Evolutionary conservation across 1,140 invertebrate genomes (phyloP), one percentile per base, ranked within the genome.

Genomic region (Aphidius gifuensis): DNA sequence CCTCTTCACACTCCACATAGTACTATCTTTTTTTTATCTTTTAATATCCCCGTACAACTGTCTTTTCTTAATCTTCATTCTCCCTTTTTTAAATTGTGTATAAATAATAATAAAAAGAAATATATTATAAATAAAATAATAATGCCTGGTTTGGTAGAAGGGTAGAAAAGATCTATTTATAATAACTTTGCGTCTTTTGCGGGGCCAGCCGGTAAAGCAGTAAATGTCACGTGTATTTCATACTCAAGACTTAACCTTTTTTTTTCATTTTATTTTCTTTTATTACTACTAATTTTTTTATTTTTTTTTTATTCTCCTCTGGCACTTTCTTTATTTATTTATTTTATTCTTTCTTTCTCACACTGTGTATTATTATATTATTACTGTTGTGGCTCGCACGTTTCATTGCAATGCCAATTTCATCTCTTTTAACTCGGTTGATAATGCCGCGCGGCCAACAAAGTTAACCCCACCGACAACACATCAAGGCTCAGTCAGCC

Each of bases 181-280:
- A 79, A 79, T 78, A 66, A 71, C 71, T 75, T 74, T 68, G 74
- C 73, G 72, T 74, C 75, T 77, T 70, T 70, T 67, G 70, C 68
- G 69, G 64, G 72, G 66, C 72, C 70, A 74, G 76, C 73, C 76
- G 74, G 73, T 75, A 68, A 77, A 71, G 78, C 74, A 78, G 76
- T 81, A 81, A 81, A 80, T 72, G 79, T 80, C 79, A 76, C 72
- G 79, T 80, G 79, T 81, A 81, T 81, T 80, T 81, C 76, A 81
- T 79, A 78, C 65, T 40, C 38, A 74, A 74, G 73, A 78, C 77
- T 80, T 75, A 78, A 80, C 45, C 50, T 53, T 57, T 43, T 45
- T 5, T 55, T 60, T 64, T 62, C 54, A 62, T 64, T 65, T 58
- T 60, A 62, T 53, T 58, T 62, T 53, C 58, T 47, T 51, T 9